Percentiles rank a stretch among this genome's conserved stretches.
Conservation (phyloP, 1,140 invertebrate species). For the Heliconius melpomene region DNA sequence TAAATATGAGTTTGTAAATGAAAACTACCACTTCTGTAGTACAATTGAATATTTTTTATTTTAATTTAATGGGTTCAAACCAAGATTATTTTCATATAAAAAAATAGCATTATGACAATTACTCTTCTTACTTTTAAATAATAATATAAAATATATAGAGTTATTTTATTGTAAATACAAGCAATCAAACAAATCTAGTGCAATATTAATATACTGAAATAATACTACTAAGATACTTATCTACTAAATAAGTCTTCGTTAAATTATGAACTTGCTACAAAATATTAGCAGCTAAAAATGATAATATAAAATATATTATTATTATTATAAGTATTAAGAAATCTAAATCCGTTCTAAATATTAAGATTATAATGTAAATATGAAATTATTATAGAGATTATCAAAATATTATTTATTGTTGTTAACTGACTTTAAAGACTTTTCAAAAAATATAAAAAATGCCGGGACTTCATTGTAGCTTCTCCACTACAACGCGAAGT, state of each 20-base stretch:
- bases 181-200: not conserved
- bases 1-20: not conserved
- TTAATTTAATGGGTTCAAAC: too few relatives aligned
- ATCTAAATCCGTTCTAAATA: constrained; percentile 8
- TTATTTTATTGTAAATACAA: not conserved
- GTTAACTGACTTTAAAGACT: not conserved
- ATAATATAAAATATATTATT: constrained; percentile 4
- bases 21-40: too few relatives aligned
- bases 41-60: too few relatives aligned
- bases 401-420: not conserved
- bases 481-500: too few relatives aligned
- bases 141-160: too few relatives aligned
- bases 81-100: too few relatives aligned
- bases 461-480: too few relatives aligned
- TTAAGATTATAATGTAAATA: not conserved
- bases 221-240: not conserved
- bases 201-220: not conserved
- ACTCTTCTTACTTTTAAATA: too few relatives aligned
- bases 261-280: constrained; percentile 4
- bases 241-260: not conserved
- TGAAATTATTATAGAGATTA: not conserved
- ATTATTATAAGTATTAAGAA: not conserved
- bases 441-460: too few relatives aligned
- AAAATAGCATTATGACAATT: not conserved
- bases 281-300: not conserved